Evolutionary conservation across 2,888 invertebrate species (phyloP).

Genomic region (Gibbula magus): DNA sequence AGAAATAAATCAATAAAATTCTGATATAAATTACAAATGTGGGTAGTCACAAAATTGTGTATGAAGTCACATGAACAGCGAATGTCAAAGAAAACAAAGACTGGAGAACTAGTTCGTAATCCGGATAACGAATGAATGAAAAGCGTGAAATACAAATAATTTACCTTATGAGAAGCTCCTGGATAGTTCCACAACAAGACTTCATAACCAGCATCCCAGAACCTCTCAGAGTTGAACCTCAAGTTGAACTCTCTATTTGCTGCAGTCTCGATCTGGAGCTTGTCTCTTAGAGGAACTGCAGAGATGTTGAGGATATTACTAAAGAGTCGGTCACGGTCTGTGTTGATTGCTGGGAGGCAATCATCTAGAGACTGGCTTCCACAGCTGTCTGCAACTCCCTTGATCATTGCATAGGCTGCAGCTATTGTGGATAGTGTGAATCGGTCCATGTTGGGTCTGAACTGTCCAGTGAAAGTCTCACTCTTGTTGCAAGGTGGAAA

Average conservation of each 20-base stretch:
- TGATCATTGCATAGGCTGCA: slow-evolving; percentile 67
- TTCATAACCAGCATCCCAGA: slow-evolving; percentile 56
- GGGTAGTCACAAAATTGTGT: too few species aligned
- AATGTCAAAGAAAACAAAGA: too few species aligned
- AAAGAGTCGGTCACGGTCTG: not conserved
- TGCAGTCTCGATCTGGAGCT: not conserved
- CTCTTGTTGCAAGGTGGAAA: slow-evolving; percentile 43
- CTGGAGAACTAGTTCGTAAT: too few species aligned
- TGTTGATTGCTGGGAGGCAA: slow-evolving; percentile 21
- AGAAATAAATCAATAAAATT: too few species aligned
- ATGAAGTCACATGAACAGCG: too few species aligned
- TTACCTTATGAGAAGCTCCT: not conserved
- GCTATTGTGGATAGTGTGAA: slow-evolving; percentile 68
- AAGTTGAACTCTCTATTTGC: slow-evolving; percentile 43
- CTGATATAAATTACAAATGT: too few species aligned
- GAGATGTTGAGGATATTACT: not conserved
- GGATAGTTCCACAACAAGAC: slow-evolving; percentile 31
- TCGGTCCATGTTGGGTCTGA: slow-evolving; percentile 40
- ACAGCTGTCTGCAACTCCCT: slow-evolving; percentile 53
- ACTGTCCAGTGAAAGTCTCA: slow-evolving; percentile 35
- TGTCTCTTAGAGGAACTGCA: not conserved
- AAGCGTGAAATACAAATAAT: not conserved
- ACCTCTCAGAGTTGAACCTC: slow-evolving; percentile 50
- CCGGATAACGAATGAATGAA: too few species aligned
- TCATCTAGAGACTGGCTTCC: slow-evolving; percentile 29